A percentile compares a stretch with the other conserved stretches of the same genome.
Conservation (phyloP, 1,140 invertebrate genomes). For the Theocolax elegans region DNA sequence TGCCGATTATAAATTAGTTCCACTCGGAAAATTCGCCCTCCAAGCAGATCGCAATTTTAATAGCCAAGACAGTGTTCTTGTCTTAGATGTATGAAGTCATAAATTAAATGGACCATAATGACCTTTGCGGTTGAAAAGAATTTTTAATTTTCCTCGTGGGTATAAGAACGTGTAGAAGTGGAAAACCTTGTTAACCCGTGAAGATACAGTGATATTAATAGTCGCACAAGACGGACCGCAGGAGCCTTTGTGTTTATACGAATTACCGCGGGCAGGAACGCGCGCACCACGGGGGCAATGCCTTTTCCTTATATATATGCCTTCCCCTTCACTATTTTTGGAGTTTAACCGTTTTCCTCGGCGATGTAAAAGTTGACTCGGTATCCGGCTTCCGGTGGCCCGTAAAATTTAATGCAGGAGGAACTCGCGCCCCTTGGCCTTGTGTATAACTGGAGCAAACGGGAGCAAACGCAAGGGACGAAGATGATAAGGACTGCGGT, state of each 20-base stretch:
- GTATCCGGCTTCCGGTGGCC: constrained; percentile 40
- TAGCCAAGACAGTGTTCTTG: too few species aligned
- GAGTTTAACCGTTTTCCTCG: constrained; percentile 35
- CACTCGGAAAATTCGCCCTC: not conserved
- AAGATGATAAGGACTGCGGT: constrained; percentile 21
- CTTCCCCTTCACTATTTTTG: constrained; percentile 23
- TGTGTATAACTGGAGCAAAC: not conserved
- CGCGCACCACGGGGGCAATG: constrained; percentile 1
- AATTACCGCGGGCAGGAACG: not conserved
- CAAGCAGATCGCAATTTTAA: not conserved
- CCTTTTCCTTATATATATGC: not conserved
- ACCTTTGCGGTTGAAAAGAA: not conserved
- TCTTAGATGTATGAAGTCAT: not conserved
- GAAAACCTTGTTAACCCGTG: not conserved
- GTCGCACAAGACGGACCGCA: not conserved
- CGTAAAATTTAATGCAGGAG: constrained; percentile 25
- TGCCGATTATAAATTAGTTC: constrained; percentile 2
- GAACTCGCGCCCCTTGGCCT: too few species aligned
- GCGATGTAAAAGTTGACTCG: not conserved
- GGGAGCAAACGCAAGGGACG: not conserved
- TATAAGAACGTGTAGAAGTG: too few species aligned
- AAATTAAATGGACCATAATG: too few species aligned
- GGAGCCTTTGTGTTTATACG: not conserved
- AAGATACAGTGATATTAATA: constrained; percentile 27
- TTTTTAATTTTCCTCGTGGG: too few species aligned